Evolutionary conservation across 2,888 invertebrate species (phyloP).

Genomic region (Protodeltote pygarga): DNA sequence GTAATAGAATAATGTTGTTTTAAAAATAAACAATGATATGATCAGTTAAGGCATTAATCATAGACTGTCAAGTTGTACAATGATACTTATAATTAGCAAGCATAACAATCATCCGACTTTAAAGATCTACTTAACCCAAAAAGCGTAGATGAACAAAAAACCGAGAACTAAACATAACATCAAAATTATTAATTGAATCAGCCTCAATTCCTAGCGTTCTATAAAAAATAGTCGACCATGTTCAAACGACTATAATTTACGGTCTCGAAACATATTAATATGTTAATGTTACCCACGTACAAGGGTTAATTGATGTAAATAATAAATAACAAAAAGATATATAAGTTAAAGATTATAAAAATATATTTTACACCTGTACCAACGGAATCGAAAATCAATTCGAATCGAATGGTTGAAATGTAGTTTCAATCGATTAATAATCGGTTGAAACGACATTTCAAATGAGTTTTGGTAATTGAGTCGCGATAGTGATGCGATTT

Average conservation of each 20-base stretch:
- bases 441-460: slow-evolving; percentile 56
- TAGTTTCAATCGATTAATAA: slow-evolving; percentile 59
- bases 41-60: slow-evolving; percentile 2
- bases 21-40: not conserved
- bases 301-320: slow-evolving; percentile 78
- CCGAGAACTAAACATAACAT: slow-evolving; percentile 13
- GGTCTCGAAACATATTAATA: slow-evolving; percentile 72
- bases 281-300: slow-evolving; percentile 67
- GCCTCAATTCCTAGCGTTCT: slow-evolving; percentile 63
- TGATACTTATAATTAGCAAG: slow-evolving; percentile 4
- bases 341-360: slow-evolving; percentile 55
- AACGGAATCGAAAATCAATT: slow-evolving; percentile 67
- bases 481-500: slow-evolving; percentile 56
- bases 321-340: slow-evolving; percentile 70
- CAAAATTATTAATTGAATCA: slow-evolving; percentile 70
- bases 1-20: not conserved
- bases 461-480: slow-evolving; percentile 65
- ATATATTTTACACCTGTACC: slow-evolving; percentile 67
- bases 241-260: slow-evolving; percentile 68
- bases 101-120: slow-evolving; percentile 9
- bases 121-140: slow-evolving; percentile 11
- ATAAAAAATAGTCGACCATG: slow-evolving; percentile 52
- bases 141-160: slow-evolving; percentile 27
- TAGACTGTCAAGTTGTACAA: not conserved
- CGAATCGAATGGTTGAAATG: slow-evolving; percentile 60